Percentiles rank a stretch among this genome's conserved stretches.
These are phyloP conservation scores for Megaceryle alcyon DNA, from an alignment of 2,797 vertebrate genomes.

Conservation along the genomic window DNA sequence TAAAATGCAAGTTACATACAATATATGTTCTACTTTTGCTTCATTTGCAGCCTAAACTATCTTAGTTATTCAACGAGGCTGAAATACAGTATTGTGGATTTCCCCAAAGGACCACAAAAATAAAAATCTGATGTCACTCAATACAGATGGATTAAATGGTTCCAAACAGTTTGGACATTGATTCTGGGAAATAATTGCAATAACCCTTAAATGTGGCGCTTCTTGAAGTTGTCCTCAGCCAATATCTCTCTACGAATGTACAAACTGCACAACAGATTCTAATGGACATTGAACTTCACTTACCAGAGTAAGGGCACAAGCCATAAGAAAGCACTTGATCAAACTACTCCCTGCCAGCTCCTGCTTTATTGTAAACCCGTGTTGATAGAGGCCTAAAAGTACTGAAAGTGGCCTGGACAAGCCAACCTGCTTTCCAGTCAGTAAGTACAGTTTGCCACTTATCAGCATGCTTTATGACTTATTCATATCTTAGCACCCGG, in stretches of 20 bases:
- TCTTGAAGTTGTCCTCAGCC: not conserved
- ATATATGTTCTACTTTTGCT: not conserved
- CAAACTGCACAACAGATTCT: accelerated
- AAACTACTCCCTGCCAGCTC: not conserved
- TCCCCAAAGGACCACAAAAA: not conserved
- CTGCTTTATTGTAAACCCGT: not conserved
- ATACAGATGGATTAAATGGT: not conserved
- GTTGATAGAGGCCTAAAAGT: not conserved
- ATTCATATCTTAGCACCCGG: not conserved
- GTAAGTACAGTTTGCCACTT: not conserved
- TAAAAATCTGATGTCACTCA: not conserved
- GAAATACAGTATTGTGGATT: not conserved
- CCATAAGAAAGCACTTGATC: not conserved
- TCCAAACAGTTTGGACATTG: not conserved
- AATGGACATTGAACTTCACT: not conserved
- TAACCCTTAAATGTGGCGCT: not conserved
- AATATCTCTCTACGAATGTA: not conserved
- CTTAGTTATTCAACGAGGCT: not conserved
- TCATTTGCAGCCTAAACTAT: not conserved
- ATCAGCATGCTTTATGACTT: not conserved
- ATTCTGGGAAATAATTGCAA: not conserved
- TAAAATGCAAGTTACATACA: not conserved
- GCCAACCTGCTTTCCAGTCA: not conserved
- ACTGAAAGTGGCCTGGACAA: not conserved
- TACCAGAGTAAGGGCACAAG: not conserved